A percentile compares a stretch with the other conserved stretches of the same genome.
Conservation (phyloP, 30 jellyfish, hydroid and myxozoan species). For the Rhopilema esculentum region DNA sequence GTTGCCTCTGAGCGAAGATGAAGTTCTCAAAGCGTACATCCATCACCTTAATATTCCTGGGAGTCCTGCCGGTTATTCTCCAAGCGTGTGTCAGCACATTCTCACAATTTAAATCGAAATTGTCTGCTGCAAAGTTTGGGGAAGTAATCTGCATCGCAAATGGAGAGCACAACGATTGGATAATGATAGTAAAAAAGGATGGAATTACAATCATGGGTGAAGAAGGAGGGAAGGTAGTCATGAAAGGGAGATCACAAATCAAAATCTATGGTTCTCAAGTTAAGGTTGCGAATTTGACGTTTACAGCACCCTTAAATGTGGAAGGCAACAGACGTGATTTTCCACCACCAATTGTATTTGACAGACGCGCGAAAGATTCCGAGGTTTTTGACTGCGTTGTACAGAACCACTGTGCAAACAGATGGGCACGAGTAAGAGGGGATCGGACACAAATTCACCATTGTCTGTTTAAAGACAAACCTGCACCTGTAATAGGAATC, state of each 20-base stretch:
- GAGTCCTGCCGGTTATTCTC: background rate
- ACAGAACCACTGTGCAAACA: conserved; percentile 22
- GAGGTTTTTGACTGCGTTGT: conserved; percentile 9
- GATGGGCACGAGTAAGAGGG: conserved; percentile 48
- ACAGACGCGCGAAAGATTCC: conserved; percentile 2
- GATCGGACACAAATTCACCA: conserved; percentile 5
- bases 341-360: conserved; percentile 31
- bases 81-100: background rate
- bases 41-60: background rate
- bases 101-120: background rate
- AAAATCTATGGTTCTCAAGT: conserved; percentile 4
- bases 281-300: background rate
- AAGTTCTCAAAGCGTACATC: background rate
- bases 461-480: conserved; percentile 26
- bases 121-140: conserved; percentile 7
- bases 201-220: conserved; percentile 6
- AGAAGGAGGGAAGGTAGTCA: conserved; percentile 14
- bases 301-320: conserved; percentile 16
- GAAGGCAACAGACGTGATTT: conserved; percentile 11
- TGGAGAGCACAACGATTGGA: conserved; percentile 23
- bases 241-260: conserved; percentile 29
- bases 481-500: conserved; percentile 12
- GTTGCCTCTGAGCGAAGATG: background rate
- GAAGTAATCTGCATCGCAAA: conserved; percentile 33
- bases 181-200: background rate